Base-by-base conservation (phyloP, 2,888 invertebrate species). In the Macrophya annulata region DNA sequence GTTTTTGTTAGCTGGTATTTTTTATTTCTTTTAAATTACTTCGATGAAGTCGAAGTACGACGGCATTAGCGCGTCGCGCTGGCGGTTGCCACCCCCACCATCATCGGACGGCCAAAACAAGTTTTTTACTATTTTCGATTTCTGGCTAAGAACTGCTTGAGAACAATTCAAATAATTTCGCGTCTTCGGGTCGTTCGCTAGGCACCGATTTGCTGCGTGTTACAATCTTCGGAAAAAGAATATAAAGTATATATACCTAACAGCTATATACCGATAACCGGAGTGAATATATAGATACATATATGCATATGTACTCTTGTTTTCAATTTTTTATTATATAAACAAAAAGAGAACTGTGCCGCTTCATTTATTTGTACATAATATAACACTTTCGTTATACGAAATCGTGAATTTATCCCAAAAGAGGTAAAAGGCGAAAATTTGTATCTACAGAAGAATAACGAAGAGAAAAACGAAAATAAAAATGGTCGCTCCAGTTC, bases 41-140 rank as follows among this genome's bases (percentile, higher is more conserved):
- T 86, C 86, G 86, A 86, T 86, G 87, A 85, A 86, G 86, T 45
- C 86, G 83, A 77, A 81, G 45, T 17, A 71, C 65, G 83, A 51
- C 71, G 83, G 51, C 48, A 85, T 81, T 55, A 87, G 84, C 76
- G 83, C 76, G 85, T 62, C 83, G 85, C 85, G 86, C 84, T 83
- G 86, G 86, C 84, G 86, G 65, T 86, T 71, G 82, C 86, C 86
- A 72, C 81, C 81, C 81, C 81, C 81, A 81, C 81, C 84, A 76
- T 76, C 74, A 59, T 84, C 84, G 55, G 37, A 84, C 84, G 59
- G 84, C 84, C 72, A 55, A 81, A 81, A 81, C 81, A 43, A 81
- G 81, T 81, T 81, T 81, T 81, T 81, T 81, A 81, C 81, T 81
- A 81, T 81, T 81, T 81, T 81, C 62, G 62, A 81, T 81, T 81